These are phyloP conservation scores for Pipra filicauda DNA, from an alignment of 2,113 vertebrate species.

Conservation along the genomic window DNA sequence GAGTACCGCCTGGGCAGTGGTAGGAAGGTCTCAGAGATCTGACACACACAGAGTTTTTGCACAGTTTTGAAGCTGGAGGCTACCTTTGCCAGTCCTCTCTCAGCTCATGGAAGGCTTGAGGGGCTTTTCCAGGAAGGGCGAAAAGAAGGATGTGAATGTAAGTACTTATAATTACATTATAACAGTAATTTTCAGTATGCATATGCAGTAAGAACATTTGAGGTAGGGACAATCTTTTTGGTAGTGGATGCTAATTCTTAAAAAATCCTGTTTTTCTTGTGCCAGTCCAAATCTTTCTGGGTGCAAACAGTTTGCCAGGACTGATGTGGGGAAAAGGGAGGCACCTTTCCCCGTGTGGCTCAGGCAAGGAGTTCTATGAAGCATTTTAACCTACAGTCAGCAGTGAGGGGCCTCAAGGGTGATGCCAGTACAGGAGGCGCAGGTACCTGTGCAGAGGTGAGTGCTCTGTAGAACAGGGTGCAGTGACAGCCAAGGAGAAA, in stretches of 20 bases:
- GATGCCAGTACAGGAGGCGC: neutral
- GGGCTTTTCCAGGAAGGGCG: neutral
- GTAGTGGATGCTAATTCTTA: neutral
- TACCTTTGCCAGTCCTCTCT: neutral
- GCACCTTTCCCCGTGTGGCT: fast-evolving
- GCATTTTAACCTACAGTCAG: neutral
- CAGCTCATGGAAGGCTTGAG: neutral
- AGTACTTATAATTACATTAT: neutral
- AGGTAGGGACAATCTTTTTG: neutral
- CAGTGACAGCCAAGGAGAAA: neutral
- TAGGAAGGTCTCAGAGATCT: neutral
- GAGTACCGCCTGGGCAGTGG: fast-evolving
- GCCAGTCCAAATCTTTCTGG: neutral
- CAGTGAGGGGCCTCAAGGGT: fast-evolving
- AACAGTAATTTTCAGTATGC: neutral
- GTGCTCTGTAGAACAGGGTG: neutral
- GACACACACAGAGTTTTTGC: neutral
- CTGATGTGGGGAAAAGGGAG: neutral
- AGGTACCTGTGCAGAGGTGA: neutral
- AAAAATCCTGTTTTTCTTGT: neutral
- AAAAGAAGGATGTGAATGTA: neutral
- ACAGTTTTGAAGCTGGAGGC: neutral
- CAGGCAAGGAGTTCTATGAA: neutral
- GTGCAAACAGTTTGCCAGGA: neutral
- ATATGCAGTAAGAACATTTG: neutral